phyloP scores from a whole-genome alignment of 2,113 vertebrate species.

The Triplophysa siluroides region DNA sequence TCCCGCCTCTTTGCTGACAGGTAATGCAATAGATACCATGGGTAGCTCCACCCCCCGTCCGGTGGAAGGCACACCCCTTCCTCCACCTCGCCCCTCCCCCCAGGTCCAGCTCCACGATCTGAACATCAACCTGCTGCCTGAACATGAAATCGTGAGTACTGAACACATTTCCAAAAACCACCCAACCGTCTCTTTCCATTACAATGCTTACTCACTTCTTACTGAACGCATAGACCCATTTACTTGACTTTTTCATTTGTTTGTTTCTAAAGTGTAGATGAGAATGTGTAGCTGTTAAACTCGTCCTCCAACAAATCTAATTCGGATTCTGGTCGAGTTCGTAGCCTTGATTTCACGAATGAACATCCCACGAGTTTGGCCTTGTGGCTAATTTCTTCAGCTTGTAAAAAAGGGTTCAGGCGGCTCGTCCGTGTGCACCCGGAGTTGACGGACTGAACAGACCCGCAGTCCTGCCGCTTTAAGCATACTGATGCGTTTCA shows the following conservation, averaged over 20 bases:
- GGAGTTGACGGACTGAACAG: background rate
- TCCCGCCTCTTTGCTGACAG: slow-evolving; percentile 45
- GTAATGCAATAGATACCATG: slow-evolving; percentile 72
- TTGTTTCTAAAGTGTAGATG: no score
- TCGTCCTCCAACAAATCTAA: background rate
- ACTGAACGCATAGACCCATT: background rate
- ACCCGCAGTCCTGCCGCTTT: slow-evolving; percentile 14
- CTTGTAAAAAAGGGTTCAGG: background rate
- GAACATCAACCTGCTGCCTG: slow-evolving; percentile 68
- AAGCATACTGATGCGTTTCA: slow-evolving; percentile 11
- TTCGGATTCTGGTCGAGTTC: background rate
- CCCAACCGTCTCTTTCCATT: background rate
- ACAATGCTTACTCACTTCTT: background rate
- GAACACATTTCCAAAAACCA: slow-evolving; percentile 8
- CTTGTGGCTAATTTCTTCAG: background rate
- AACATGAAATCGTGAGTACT: slow-evolving; percentile 67
- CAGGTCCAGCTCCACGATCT: slow-evolving; percentile 65
- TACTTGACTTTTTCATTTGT: background rate
- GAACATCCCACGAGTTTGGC: background rate
- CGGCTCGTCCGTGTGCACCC: background rate
- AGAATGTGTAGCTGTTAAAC: no score
- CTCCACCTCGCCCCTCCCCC: slow-evolving; percentile 64
- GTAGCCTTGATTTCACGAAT: background rate
- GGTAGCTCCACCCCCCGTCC: slow-evolving; percentile 61
- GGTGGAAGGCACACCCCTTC: slow-evolving; percentile 63